Percentiles rank a stretch among this genome's conserved stretches.
Conservation (phyloP, 37 sponge, comb jelly and placozoan species). For the Ephydatia muelleri region DNA sequence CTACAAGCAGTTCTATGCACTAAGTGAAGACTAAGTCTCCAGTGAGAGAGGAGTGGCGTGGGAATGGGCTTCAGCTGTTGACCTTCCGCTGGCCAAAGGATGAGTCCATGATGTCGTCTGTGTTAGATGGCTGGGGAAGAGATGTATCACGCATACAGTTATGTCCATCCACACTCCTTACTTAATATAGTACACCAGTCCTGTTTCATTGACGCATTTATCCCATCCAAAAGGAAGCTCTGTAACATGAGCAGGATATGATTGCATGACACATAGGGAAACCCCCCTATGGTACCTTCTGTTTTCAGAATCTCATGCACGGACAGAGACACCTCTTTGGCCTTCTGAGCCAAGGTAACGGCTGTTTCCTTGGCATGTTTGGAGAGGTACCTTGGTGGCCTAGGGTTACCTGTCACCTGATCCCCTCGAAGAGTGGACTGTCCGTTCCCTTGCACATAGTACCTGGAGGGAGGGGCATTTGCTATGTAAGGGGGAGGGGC, state of each 20-base stretch:
- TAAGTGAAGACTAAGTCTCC: not conserved
- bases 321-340: constrained; percentile 53
- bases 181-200: constrained; percentile 72
- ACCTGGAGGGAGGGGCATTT: constrained; percentile 21
- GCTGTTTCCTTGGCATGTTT: constrained; percentile 61
- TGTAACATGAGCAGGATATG: not conserved
- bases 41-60: not conserved
- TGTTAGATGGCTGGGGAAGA: constrained; percentile 54
- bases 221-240: constrained; percentile 80
- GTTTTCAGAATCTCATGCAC: constrained; percentile 50
- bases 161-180: constrained; percentile 21
- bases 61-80: not conserved
- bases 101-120: constrained; percentile 68
- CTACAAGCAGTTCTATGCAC: not conserved
- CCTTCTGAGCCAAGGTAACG: constrained; percentile 71
- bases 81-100: constrained; percentile 28
- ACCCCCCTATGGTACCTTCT: constrained; percentile 52
- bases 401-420: constrained; percentile 74
- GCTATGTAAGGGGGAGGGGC: not conserved
- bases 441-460: constrained; percentile 67
- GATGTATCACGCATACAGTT: not conserved
- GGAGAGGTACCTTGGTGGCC: constrained; percentile 76
- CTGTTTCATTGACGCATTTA: constrained; percentile 61
- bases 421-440: constrained; percentile 64
- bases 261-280: not conserved